phyloP scores from a whole-genome alignment of 2,888 invertebrate genomes.

The Chymomyza caudatula region DNA sequence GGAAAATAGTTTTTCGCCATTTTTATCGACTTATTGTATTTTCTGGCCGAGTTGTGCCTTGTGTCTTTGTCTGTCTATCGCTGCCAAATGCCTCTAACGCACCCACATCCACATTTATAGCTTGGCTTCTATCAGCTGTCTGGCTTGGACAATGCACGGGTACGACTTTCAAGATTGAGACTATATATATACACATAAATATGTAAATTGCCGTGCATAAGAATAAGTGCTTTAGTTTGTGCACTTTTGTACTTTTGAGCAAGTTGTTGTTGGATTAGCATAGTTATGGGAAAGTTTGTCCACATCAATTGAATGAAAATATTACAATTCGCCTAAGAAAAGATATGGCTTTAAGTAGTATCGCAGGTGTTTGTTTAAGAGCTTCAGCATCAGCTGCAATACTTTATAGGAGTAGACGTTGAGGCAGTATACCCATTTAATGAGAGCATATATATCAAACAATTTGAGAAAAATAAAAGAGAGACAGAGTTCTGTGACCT shows the following conservation, averaged over 20 bases:
- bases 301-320: background rate
- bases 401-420: too few relatives aligned
- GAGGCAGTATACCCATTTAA: too few relatives aligned
- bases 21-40: constrained; percentile 62
- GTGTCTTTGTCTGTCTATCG: constrained; percentile 28
- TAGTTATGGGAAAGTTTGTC: background rate
- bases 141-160: constrained; percentile 20
- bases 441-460: too few relatives aligned
- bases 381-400: too few relatives aligned
- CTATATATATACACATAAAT: constrained; percentile 25
- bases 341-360: too few relatives aligned
- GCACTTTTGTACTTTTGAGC: background rate
- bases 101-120: constrained; percentile 9
- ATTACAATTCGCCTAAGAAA: too few relatives aligned
- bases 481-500: too few relatives aligned
- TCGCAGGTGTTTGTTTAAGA: too few relatives aligned
- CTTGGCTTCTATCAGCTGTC: background rate
- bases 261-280: background rate
- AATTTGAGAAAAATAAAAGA: too few relatives aligned
- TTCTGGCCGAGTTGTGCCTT: constrained; percentile 49
- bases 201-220: background rate
- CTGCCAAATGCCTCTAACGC: constrained; percentile 4
- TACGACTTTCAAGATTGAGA: constrained; percentile 26
- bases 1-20: constrained; percentile 55
- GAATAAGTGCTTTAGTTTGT: background rate